These are phyloP conservation scores for Nebria salina DNA, from an alignment of 2,888 invertebrate genomes.

Conservation along the genomic window DNA sequence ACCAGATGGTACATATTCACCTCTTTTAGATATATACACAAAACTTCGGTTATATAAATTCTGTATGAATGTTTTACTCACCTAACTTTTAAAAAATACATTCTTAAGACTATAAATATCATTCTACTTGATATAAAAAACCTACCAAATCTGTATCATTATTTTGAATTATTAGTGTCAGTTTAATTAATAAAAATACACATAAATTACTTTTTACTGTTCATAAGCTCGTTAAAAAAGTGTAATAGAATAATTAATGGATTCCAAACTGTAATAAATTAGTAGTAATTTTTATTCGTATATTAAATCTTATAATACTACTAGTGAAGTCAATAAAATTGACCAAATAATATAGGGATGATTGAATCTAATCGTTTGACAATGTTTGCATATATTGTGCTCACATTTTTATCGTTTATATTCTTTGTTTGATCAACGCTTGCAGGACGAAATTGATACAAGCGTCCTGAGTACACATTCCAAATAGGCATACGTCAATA, in stretches of 20 bases:
- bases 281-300: neutral
- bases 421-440: neutral
- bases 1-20: slow-evolving; percentile 35
- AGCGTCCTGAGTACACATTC: neutral
- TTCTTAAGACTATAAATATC: neutral
- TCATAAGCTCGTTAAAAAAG: too few species aligned
- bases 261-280: too few species aligned
- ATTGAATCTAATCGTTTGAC: neutral
- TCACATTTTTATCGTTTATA: neutral
- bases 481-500: neutral
- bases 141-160: neutral
- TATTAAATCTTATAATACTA: neutral
- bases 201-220: too few species aligned
- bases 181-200: too few species aligned
- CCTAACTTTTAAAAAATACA: neutral
- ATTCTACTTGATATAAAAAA: neutral
- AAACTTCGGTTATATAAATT: slow-evolving; percentile 14
- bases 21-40: slow-evolving; percentile 20
- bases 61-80: neutral
- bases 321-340: neutral
- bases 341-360: neutral
- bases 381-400: neutral
- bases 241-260: too few species aligned
- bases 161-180: too few species aligned
- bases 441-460: neutral